Evolutionary conservation across 2,797 vertebrate genomes (phyloP), one percentile per base, ranked within the genome.

Genomic region (Gorsachius magnificus): DNA sequence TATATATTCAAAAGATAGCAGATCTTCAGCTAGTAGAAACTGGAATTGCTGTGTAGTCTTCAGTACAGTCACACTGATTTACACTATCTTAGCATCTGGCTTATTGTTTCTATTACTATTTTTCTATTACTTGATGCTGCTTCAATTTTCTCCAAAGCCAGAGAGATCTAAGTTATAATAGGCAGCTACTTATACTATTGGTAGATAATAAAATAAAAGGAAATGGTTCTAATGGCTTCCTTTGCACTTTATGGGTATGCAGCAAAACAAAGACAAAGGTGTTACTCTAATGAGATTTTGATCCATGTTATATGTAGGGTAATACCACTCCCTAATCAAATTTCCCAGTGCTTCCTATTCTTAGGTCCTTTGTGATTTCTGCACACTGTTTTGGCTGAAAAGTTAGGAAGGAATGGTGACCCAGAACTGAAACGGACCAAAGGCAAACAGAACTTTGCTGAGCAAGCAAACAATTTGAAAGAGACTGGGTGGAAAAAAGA

Each of bases 91-190:
- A 89, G 25, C 75, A 95, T 87, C 95, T 94, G 90, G 78, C 57
- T 93, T 74, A 94, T 82, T 90, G 90, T 90, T 88, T 81, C 88
- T 65, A 79, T 87, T 82, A 74, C 71, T 35, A 77, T 70, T 87
- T 88, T 89, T 66, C 70, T 87, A 64, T 80, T 96, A 92, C 41
- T 13, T 93, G 70, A 80, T 41, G 33, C 65, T 80, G 38, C 64
- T 96, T 93, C 90, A 64, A 95, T 95, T 93, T 96, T 38, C 60
- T 89, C 68, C 20, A 53, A 60, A 90, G 48, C 16, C 51, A 54
- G 14, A 84, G 70, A 93, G 43, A 74, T 85, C 22, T 57, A 56
- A 80, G 54, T 79, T 92, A 45, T 87, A 93, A 87, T 56, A 83
- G n/a, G 46, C 58, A 70, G 71, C 93, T 92, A 81, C 86, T 90